Evolutionary conservation across 2,888 invertebrate species (phyloP), one percentile per base, ranked within the genome.

Genomic region (Mylabris sibirica): DNA sequence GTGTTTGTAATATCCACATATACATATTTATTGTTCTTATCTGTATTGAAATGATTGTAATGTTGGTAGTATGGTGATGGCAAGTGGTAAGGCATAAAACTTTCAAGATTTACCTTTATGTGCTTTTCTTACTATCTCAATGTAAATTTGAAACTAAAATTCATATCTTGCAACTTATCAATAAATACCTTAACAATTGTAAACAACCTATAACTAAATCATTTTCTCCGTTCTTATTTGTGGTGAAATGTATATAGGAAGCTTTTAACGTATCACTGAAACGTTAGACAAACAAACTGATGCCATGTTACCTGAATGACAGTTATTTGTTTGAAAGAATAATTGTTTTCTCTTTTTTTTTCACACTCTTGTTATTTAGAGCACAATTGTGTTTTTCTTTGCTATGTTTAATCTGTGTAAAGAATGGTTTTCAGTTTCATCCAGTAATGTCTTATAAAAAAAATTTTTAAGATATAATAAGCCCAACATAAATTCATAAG

Each of bases 401-500:
- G 8, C 11, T 9, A 6, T 3, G 9, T 20, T 49, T 17, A 49
- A 20, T 49, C 17, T 20, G 2, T 49, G 17, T 20, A 57, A 57
- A 30, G 30, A 57, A 57, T 57, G 57, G 57, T 57, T 57, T 57
- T 24, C 24, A 57, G 20, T 57, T 57, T 57, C 57, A 24, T 22
- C 14, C 8, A 57, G 49, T 17, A 20, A 49, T 49, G 49, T 49
- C 49, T 20, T 24, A 3, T 57, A 5, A 57, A 57, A 57, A 24
- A 35, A n/a, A n/a, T n/a, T 41, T 41, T 49, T 57, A 24, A 12
- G 9, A 24, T 11, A 75, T 75, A 74, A 75, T 72, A 66, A 69
- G 66, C 66, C 3, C 22, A 53, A 57, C 70, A 75, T 76, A 76
- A 76, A 76, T 75, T 74, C 67, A 67, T 67, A 71, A 72, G 70